Evolutionary conservation across 2,888 invertebrate genomes (phyloP), one percentile per base, ranked within the genome.

Genomic region (Norana najaformis): DNA sequence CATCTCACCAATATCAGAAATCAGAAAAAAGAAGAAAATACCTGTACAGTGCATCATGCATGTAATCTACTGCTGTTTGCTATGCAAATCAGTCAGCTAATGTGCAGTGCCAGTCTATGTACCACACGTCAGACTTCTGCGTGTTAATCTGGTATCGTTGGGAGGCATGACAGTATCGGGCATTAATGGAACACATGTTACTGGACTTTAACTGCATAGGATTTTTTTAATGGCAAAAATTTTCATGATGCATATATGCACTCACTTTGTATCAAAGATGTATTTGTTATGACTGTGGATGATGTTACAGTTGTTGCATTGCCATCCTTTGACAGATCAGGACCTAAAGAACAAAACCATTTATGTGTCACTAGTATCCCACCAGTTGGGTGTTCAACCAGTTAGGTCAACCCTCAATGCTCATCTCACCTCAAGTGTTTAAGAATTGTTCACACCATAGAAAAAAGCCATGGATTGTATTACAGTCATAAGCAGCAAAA

Each of bases 311-410:
- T n/a, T 37, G 89, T 39, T 38, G 41, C 41, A 41, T 41, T 89
- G 47, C 30, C 89, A 53, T 89, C 89, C 37, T 89, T 89, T 37
- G 47, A 53, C 89, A 89, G 47, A 8, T 89, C 89, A 47, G 69
- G 6, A 37, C 89, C 89, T 89, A 37, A 13, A 3, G 34, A 20
- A 36, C 85, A 85, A 85, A n/a, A 69, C 30, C 69, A 69, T 30
- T 69, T 8, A 69, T 8, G 13, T 13, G 8, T 69, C n/a, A 69
- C 69, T n/a, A 0, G 11, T 8, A n/a, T 13, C 1, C n/a, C n/a
- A 69, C 69, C 69, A 0, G 11, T 30, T n/a, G 69, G 69, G 11
- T n/a, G 6, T 20, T 47, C 41, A 5, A 3, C 30, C 30, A 53
- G 11, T 30, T 23, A 6, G 30, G 30, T 53, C 53, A 53, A 30